Base-by-base conservation (phyloP, 92 coral and sea anemone genomes). In the Paragorgia papillata region DNA sequence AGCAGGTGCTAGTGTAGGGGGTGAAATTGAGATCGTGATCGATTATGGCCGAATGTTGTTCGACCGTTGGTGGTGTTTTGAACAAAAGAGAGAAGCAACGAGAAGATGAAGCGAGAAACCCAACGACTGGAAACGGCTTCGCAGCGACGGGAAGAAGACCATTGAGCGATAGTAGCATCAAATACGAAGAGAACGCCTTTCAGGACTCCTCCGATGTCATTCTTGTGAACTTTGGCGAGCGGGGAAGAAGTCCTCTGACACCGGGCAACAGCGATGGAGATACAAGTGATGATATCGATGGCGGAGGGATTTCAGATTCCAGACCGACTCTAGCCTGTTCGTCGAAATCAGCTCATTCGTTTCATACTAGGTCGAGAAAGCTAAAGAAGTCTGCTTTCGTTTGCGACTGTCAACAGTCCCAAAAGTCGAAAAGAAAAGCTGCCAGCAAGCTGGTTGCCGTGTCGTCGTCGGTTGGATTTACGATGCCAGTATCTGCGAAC, bases 171-270 rank as follows among this genome's bases (percentile, higher is more conserved):
- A 71, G 78, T 58, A 48, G 62, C 39, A 71, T 71, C 21, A 71
- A 53, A 22, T 71, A 71, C 51, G 78, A 71, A 71, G 78, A 71
- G 21, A 71, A 71, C 13, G 78, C 78, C 43, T 71, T 71, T 71
- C 78, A 71, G 37, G 78, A 71, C 21, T 71, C 78, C 0, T 55
- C 78, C 19, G 78, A 71, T 6, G 78, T 71, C n/a, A 71, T 50
- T 29, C 78, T 71, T 7, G 78, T 71, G 17, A 22, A 55, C 57
- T 71, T 71, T 34, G 33, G 62, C 32, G 78, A 69, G 48, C 39
- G 76, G 49, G 13, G 76, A 69, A 26, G 76, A 69, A 69, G 19
- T 32, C 49, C 76, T 7, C 18, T 51, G 29, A 67, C 60, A 0
- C 60, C n/a, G 29, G 75, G 58, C 28, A 69, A 17, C 20, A 55